Evolutionary conservation across 1,140 invertebrate genomes (phyloP), one percentile per base, ranked within the genome.

Genomic region (Drosophila truncata): DNA sequence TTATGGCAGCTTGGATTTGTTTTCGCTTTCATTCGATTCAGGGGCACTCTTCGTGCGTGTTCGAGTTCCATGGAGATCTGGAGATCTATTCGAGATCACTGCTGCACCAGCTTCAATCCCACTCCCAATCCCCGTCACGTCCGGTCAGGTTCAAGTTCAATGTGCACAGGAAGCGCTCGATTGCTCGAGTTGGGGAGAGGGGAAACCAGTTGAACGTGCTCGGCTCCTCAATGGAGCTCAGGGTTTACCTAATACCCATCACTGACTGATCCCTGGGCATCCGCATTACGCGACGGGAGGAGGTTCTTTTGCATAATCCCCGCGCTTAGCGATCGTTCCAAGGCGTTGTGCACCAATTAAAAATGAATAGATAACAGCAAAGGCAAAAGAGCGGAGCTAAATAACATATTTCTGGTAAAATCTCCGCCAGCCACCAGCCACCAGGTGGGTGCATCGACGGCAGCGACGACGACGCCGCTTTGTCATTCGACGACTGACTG

Each of bases 131-230:
- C 52, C 52, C 70, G 67, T 80, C 80, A 83, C 80, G 83, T 88
- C 67, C 80, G 80, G 35, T 67, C 76, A 87, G 84, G 85, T 87
- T 87, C 84, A 87, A 87, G 83, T 87, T 87, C 83, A 87, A 87
- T 67, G 62, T 62, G 70, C 75, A 69, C 62, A 83, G 76, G 84
- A 85, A 85, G 82, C 82, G 49, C 47, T 61, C 81, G 58, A 83
- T 70, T 81, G 79, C 23, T 25, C 7, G 63, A 44, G 55, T 63
- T 79, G 54, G 20, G n/a, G 10, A 33, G 7, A 44, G 64, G 41
- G 16, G 31, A 87, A 86, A 86, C 80, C 42, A 72, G 83, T 86
- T 86, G 79, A 60, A 76, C 83, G 58, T 78, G 79, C 69, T 71
- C 66, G 42, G 65, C 72, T 67, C 72, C 70, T 42, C 44, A 31